Conservation (phyloP, 2,797 vertebrate species). For the Crocidura indochinensis region DNA sequence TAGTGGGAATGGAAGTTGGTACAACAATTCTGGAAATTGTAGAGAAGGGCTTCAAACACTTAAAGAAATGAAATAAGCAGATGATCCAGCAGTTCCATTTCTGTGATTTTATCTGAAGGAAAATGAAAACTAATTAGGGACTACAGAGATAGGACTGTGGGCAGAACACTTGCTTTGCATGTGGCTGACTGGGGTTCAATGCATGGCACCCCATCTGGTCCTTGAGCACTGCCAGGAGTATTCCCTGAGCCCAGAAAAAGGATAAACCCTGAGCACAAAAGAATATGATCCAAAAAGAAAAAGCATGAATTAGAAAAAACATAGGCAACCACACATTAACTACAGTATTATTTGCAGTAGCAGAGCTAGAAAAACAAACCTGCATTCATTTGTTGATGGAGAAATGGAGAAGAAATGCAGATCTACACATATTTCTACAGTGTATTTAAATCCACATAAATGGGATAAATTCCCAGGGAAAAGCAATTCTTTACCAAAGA, state of each 20-base stretch:
- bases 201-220: too few species aligned
- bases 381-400: background rate
- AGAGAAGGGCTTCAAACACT: background rate
- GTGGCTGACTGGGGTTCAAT: too few species aligned
- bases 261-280: too few species aligned
- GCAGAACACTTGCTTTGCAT: too few species aligned
- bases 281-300: too few species aligned
- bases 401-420: background rate
- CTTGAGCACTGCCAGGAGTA: too few species aligned
- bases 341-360: background rate
- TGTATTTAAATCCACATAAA: background rate
- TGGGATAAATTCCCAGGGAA: background rate
- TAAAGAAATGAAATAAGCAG: background rate
- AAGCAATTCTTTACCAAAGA: background rate
- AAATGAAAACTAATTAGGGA: background rate
- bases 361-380: background rate
- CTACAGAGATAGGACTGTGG: too few species aligned
- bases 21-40: background rate
- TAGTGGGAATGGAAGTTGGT: too few species aligned
- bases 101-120: background rate
- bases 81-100: background rate
- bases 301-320: background rate
- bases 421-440: too few species aligned
- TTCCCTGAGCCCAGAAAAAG: too few species aligned
- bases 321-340: background rate